Evolutionary conservation across 2,113 vertebrate species (phyloP), one percentile per base, ranked within the genome.

Genomic region (Terrapene triunguis): DNA sequence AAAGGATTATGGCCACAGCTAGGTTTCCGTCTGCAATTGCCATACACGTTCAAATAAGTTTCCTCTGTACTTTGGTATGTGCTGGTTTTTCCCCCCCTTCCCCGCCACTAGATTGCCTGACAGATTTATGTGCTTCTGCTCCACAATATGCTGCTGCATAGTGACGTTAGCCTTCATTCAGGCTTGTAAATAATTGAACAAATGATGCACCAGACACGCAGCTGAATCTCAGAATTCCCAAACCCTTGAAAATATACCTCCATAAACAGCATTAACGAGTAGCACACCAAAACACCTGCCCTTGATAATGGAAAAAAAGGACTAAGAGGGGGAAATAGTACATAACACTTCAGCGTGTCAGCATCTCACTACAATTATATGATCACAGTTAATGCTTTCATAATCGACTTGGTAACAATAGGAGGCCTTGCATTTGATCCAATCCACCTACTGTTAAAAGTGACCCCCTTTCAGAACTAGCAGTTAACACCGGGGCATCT

Each of bases 361-460:
- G 92, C 92, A 97, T 92, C 91, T 97, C 94, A 96, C 54, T 95
- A 38, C 89, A 83, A 82, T 94, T 90, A 96, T 94, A 94, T 90
- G 69, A 93, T 93, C 82, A 80, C 57, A 54, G 94, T 87, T 96
- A 94, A 94, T 96, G 93, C 96, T 96, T 95, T 93, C 93, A 92
- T 97, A 95, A 96, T 87, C 94, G 96, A 93, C 89, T 95, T 93
- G 90, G 51, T 80, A 96, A 82, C 93, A 76, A 90, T 89, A 44
- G 22, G 78, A 87, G 88, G 86, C 69, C 91, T 82, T 90, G 82
- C 88, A 76, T 95, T 90, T 90, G 91, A 93, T 90, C 82, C 94
- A 96, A 94, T 22, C 90, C 51, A n/a, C 74, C 74, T 47, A 47
- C 25, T 78, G 44, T 76, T 59, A 54, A 85, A 96, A 91, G 88